A percentile compares a stretch with the other conserved stretches of the same genome.
Conservation (phyloP, 1,140 invertebrate genomes). For the Papilio machaon region DNA sequence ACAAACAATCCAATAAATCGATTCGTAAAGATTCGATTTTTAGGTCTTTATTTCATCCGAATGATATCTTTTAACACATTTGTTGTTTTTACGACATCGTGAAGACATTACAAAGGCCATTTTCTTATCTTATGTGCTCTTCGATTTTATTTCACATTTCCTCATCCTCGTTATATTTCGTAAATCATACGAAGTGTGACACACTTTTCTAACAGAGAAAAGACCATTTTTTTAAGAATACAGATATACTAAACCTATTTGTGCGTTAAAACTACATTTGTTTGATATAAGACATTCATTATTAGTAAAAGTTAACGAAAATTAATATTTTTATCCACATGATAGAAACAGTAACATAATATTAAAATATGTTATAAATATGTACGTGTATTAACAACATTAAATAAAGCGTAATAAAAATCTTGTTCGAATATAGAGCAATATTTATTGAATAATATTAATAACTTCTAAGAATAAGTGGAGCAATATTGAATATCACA, state of each 20-base stretch:
- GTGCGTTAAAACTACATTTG: no score
- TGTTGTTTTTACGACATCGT: constrained; percentile 80
- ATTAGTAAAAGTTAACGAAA: no score
- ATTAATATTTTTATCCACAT: no score
- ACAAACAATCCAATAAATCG: constrained; percentile 22
- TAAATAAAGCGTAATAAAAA: neutral
- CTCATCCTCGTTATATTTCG: constrained; percentile 72
- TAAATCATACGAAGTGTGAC: constrained; percentile 56
- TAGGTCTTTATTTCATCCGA: constrained; percentile 43
- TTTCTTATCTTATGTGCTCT: constrained; percentile 78
- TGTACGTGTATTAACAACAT: no score
- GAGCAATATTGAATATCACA: neutral
- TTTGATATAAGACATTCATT: no score
- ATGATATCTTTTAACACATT: constrained; percentile 72
- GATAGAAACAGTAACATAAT: no score
- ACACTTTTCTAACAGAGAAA: neutral
- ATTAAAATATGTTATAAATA: no score
- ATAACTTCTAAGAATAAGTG: neutral
- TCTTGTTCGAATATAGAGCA: neutral
- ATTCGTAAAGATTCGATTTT: constrained; percentile 24
- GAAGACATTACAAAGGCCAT: constrained; percentile 81
- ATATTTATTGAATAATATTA: constrained; percentile 20
- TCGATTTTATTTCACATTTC: constrained; percentile 80
- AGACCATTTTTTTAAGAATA: neutral
- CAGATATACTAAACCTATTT: neutral